A percentile compares a stretch with the other conserved stretches of the same genome.
Conservation (phyloP, 2,888 invertebrate genomes). For the Prenolepis imparis region DNA sequence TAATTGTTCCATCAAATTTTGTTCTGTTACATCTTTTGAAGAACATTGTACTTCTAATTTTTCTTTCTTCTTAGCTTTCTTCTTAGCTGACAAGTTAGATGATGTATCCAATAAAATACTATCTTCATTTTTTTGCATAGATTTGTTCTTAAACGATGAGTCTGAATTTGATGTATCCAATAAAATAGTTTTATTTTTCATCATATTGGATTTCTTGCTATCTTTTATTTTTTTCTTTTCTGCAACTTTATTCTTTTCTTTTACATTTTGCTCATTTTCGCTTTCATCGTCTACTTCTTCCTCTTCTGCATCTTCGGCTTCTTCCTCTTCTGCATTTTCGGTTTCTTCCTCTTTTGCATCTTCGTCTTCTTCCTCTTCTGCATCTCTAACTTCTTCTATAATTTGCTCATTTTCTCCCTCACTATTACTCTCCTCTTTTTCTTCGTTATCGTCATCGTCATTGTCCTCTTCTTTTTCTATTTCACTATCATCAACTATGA, state of each 20-base stretch:
- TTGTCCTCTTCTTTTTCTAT: slow-evolving; percentile 57
- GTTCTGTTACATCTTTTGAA: background rate
- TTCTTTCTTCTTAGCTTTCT: background rate
- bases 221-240: slow-evolving; percentile 5
- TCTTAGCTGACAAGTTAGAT: background rate
- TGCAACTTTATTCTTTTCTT: slow-evolving; percentile 32
- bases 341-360: no score
- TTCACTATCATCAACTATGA: slow-evolving; percentile 79
- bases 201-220: background rate
- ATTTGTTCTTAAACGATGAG: background rate
- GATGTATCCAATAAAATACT: background rate
- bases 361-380: background rate
- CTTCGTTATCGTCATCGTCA: slow-evolving; percentile 31
- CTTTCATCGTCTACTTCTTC: slow-evolving; percentile 22
- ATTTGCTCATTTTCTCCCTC: slow-evolving; percentile 29
- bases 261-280: slow-evolving; percentile 22
- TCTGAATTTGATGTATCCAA: background rate
- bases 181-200: background rate
- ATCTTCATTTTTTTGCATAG: slow-evolving; percentile 12
- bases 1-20: slow-evolving; percentile 1
- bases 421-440: slow-evolving; percentile 31
- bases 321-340: background rate
- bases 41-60: background rate
- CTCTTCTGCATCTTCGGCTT: slow-evolving; percentile 29
- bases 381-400: slow-evolving; percentile 47